Conservation (phyloP, 2,113 vertebrate species). For the Nerophis ophidion region DNA sequence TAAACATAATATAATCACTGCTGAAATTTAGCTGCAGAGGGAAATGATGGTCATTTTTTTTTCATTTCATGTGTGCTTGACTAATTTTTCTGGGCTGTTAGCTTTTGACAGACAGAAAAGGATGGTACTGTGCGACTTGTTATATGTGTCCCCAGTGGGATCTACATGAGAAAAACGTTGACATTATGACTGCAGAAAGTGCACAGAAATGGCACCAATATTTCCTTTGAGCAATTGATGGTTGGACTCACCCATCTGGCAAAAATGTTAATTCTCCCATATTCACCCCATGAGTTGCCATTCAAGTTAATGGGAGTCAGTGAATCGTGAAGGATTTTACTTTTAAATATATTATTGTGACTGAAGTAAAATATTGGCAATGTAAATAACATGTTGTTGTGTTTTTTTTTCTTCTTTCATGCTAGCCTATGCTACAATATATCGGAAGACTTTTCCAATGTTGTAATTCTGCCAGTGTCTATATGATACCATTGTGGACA, state of each 20-base stretch:
- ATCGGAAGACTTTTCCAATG: too few relatives aligned
- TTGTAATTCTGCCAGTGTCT: too few relatives aligned
- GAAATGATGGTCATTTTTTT: background rate
- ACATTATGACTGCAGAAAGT: conserved; percentile 46
- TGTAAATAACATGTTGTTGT: background rate
- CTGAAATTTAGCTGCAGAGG: conserved; percentile 1
- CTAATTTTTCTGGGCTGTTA: conserved; percentile 31
- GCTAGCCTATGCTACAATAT: too few relatives aligned
- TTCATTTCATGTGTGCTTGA: background rate
- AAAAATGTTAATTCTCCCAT: conserved; percentile 28
- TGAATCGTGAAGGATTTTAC: conserved; percentile 29
- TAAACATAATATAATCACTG: too few relatives aligned
- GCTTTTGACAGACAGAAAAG: conserved; percentile 32
- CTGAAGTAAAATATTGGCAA: background rate
- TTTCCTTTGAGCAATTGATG: conserved; percentile 45
- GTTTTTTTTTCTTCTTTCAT: too few relatives aligned
- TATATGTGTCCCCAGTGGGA: conserved; percentile 16
- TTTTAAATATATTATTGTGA: conserved; percentile 17
- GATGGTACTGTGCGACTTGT: conserved; percentile 15
- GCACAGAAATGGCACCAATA: conserved; percentile 40
- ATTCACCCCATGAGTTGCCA: conserved; percentile 27
- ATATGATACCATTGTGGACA: conserved; percentile 7
- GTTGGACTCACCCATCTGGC: conserved; percentile 51
- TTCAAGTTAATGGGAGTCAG: conserved; percentile 37
- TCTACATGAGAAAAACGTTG: conserved; percentile 33